phyloP scores from a whole-genome alignment of 1,140 invertebrate genomes.

The Stegodyphus dumicola region DNA sequence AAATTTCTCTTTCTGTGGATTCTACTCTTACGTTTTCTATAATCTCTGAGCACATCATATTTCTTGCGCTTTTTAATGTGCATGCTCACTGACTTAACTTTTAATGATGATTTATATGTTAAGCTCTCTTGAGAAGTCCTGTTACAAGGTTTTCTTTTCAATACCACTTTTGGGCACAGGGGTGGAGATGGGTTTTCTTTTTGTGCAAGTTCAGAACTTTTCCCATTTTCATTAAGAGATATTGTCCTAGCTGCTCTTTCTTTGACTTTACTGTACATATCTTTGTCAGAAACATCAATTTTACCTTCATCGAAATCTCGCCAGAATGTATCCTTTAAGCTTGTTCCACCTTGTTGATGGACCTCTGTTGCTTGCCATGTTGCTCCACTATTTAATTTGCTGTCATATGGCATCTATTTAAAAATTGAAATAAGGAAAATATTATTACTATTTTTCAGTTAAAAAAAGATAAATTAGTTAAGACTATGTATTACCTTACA shows the following conservation, averaged over 20 bases:
- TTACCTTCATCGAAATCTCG: conserved; percentile 67
- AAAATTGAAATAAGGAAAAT: too few species aligned
- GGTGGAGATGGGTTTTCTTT: conserved; percentile 31
- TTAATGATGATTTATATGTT: conserved; percentile 37
- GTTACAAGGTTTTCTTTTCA: conserved; percentile 41
- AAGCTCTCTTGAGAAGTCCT: conserved; percentile 20
- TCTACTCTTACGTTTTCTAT: conserved; percentile 30
- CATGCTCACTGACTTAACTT: conserved; percentile 31
- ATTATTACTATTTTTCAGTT: too few species aligned
- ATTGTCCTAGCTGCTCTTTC: conserved; percentile 34
- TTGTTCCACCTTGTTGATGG: conserved; percentile 32
- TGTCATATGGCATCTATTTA: neutral
- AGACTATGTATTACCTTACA: too few species aligned
- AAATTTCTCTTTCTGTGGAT: conserved; percentile 34
- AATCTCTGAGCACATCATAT: conserved; percentile 44
- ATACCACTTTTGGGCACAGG: conserved; percentile 42
- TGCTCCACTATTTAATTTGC: neutral
- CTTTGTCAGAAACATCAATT: conserved; percentile 64
- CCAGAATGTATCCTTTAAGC: conserved; percentile 67
- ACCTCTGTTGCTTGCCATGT: conserved; percentile 61
- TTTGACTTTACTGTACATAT: conserved; percentile 67
- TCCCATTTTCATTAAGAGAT: neutral
- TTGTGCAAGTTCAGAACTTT: conserved; percentile 2
- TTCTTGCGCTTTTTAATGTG: conserved; percentile 48
- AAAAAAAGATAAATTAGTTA: too few species aligned